phyloP scores from a whole-genome alignment of 2,888 invertebrate genomes.

The Andrena camellia region DNA sequence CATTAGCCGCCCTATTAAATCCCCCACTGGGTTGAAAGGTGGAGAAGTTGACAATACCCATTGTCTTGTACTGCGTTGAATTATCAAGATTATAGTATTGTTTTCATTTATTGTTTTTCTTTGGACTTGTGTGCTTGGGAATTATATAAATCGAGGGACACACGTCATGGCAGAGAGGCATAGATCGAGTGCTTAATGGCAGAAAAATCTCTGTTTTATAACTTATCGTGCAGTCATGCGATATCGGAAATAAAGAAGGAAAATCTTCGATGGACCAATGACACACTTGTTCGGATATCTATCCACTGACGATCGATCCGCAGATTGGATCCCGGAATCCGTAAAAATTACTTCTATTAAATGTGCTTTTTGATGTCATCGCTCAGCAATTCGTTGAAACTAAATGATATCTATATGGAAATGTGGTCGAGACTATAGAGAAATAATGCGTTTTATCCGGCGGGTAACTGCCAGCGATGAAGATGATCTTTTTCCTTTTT shows the following conservation, averaged over 20 bases:
- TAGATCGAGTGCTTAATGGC: not conserved
- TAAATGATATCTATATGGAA: not conserved
- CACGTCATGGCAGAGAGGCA: not conserved
- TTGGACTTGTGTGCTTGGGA: not conserved
- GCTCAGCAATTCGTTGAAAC: not conserved
- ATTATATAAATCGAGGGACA: slow-evolving; percentile 20
- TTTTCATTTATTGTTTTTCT: not conserved
- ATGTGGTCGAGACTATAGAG: not conserved
- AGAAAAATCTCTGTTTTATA: slow-evolving; percentile 27
- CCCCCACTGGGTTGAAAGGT: too few species aligned
- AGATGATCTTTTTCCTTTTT: slow-evolving; percentile 19
- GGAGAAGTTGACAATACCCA: too few species aligned
- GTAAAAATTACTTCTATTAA: not conserved
- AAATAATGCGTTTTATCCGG: slow-evolving; percentile 13
- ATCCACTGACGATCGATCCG: not conserved
- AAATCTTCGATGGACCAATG: slow-evolving; percentile 29
- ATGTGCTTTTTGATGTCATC: not conserved
- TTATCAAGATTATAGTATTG: too few species aligned
- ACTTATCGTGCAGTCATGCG: slow-evolving; percentile 13
- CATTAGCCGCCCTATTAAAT: too few species aligned
- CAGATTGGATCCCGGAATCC: slow-evolving; percentile 7
- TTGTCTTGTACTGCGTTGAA: too few species aligned
- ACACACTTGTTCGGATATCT: not conserved
- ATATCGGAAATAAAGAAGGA: not conserved
- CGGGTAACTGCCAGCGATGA: slow-evolving; percentile 7